Base-by-base conservation (phyloP, 1,140 invertebrate species). In the Heliothis virescens region DNA sequence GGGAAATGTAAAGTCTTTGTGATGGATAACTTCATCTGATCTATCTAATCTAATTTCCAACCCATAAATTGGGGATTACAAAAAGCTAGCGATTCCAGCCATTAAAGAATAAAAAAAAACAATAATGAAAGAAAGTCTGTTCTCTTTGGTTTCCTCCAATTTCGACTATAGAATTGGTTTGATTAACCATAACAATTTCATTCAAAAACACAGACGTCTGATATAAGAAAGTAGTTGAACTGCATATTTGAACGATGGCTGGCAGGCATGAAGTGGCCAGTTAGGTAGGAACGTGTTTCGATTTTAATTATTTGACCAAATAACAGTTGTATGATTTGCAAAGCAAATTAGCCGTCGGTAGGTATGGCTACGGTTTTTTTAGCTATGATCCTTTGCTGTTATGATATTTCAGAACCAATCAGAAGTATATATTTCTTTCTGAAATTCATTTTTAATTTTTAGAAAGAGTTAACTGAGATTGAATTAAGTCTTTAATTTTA, bases 251-350 rank as follows among this genome's bases (percentile, higher is more conserved):
- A n/a, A 16, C 41, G 15, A 41, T 29, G 34, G 34, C 9, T 9
- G 34, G 34, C 21, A 41, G 34, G 34, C 9, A 41, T 7, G 34
- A 5, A 41, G 34, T 41, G 34, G 34, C 34, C 34, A 47, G 60
- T 34, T 34, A 13, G n/a, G 15, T 15, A 63, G 60, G 29, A 62
- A 63, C 60, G 60, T 63, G 60, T 63, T 63, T 63, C n/a, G 29
- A 63, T 63, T 63, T 41, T 63, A 63, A 47, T 63, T 63, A 34
- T 63, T n/a, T 63, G 41, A 63, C 29, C 34, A 63, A 63, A 63
- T 63, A 63, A n/a, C 60, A 34, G 9, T 15, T 63, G 13, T 29
- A 34, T 41, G 34, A 63, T 63, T 63, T 47, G 60, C 13, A 29
- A 41, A 16, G 34, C 60, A 63, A 63, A 63, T 63, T 63, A 63